Conservation (phyloP, 2,797 vertebrate genomes). For the Xiphorhynchus erythropygius region DNA sequence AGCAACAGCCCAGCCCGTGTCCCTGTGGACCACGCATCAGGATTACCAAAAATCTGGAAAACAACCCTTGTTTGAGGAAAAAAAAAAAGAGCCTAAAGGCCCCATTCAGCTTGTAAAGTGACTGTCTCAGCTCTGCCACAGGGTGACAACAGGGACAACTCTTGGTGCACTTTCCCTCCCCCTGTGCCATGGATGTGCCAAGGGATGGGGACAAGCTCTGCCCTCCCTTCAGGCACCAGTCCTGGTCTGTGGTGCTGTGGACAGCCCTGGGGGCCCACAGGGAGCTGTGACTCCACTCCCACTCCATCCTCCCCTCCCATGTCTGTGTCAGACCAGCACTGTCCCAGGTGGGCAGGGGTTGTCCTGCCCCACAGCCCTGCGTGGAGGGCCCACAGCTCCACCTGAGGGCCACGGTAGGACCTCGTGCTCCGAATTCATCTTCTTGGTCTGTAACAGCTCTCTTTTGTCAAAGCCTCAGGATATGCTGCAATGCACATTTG, state of each 20-base stretch:
- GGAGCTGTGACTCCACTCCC: neutral
- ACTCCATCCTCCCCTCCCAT: accelerated
- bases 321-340: accelerated
- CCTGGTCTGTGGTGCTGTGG: neutral
- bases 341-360: neutral
- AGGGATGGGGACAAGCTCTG: neutral
- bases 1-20: neutral
- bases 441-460: neutral
- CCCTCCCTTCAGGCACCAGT: accelerated
- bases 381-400: neutral
- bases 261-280: neutral
- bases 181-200: neutral
- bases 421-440: neutral
- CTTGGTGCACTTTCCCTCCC: neutral
- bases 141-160: neutral
- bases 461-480: constrained; percentile 15
- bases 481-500: constrained; percentile 50
- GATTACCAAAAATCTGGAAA: neutral
- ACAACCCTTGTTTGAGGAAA: neutral
- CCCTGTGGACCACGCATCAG: accelerated
- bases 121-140: accelerated
- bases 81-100: accelerated
- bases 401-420: neutral
- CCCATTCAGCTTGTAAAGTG: accelerated
- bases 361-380: neutral